These are phyloP conservation scores for Philereme vetulata DNA, from an alignment of 2,888 invertebrate genomes.

Conservation along the genomic window DNA sequence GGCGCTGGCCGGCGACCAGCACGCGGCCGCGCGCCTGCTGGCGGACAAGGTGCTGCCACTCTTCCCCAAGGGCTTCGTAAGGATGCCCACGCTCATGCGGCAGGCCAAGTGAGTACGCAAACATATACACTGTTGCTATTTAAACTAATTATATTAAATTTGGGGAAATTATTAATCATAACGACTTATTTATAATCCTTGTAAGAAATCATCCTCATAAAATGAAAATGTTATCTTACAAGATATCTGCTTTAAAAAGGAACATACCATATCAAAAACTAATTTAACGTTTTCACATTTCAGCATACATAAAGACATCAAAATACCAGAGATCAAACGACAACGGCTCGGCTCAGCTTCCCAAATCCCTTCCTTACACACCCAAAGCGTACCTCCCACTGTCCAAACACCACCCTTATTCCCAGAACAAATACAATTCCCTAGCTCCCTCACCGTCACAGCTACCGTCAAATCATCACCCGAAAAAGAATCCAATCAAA, in stretches of 20 bases:
- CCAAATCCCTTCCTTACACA: slow-evolving; percentile 30
- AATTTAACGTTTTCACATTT: slow-evolving; percentile 41
- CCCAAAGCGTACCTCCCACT: slow-evolving; percentile 15
- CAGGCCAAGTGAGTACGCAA: slow-evolving; percentile 73
- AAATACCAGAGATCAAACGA: slow-evolving; percentile 64
- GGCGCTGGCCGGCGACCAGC: slow-evolving; percentile 36
- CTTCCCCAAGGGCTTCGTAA: slow-evolving; percentile 88
- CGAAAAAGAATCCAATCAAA: slow-evolving; percentile 50
- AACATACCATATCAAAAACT: not conserved
- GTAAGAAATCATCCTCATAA: too few relatives aligned
- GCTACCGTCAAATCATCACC: slow-evolving; percentile 51
- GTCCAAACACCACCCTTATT: slow-evolving; percentile 40
- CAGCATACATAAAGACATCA: slow-evolving; percentile 74
- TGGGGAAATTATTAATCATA: too few relatives aligned
- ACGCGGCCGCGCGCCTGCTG: slow-evolving; percentile 78
- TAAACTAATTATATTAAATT: too few relatives aligned
- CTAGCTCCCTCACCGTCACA: slow-evolving; percentile 75
- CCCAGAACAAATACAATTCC: slow-evolving; percentile 70
- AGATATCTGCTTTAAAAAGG: too few relatives aligned
- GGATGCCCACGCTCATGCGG: slow-evolving; percentile 79
- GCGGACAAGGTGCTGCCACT: slow-evolving; percentile 85
- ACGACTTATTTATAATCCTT: too few relatives aligned
- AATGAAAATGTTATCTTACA: too few relatives aligned
- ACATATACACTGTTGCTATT: not conserved
- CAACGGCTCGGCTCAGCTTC: slow-evolving; percentile 58